Conservation (phyloP, 2,888 invertebrate genomes). For the Tricholauxania praeusta region DNA sequence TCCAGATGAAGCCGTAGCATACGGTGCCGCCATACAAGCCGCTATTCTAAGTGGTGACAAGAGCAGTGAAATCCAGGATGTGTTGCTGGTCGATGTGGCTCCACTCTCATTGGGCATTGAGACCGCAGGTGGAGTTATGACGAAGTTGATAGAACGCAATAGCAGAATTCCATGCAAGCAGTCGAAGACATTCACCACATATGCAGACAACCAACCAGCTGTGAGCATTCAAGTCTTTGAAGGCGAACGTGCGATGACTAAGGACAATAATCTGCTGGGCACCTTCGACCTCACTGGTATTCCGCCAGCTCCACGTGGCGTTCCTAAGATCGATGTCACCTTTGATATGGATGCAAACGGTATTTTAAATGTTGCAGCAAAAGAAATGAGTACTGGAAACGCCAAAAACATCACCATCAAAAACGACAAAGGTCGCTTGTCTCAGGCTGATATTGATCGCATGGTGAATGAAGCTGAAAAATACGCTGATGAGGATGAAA, state of each 20-base stretch:
- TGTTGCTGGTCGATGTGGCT: constrained; percentile 77
- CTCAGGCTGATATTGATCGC: constrained; percentile 84
- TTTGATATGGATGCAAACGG: constrained; percentile 92
- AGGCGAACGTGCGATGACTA: constrained; percentile 90
- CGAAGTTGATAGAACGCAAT: constrained; percentile 80
- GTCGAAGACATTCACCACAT: constrained; percentile 82
- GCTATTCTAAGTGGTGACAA: constrained; percentile 78
- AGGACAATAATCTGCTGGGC: constrained; percentile 93
- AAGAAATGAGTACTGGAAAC: constrained; percentile 76
- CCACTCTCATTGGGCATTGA: constrained; percentile 81
- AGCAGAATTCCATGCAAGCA: constrained; percentile 80
- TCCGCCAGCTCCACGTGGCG: constrained; percentile 92
- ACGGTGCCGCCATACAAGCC: constrained; percentile 81
- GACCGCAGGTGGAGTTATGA: constrained; percentile 86
- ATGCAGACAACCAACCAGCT: constrained; percentile 83
- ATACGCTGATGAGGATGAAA: constrained; percentile 80
- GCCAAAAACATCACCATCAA: constrained; percentile 84
- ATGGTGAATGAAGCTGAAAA: constrained; percentile 82
- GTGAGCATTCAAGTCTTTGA: constrained; percentile 82
- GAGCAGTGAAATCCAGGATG: constrained; percentile 80
- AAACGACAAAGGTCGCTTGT: constrained; percentile 84
- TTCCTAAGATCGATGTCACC: constrained; percentile 87
- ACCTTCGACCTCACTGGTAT: constrained; percentile 96
- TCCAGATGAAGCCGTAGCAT: constrained; percentile 86
- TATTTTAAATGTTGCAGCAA: constrained; percentile 89